Conservation (phyloP, 2,888 invertebrate genomes). For the Strigamia maritima region DNA sequence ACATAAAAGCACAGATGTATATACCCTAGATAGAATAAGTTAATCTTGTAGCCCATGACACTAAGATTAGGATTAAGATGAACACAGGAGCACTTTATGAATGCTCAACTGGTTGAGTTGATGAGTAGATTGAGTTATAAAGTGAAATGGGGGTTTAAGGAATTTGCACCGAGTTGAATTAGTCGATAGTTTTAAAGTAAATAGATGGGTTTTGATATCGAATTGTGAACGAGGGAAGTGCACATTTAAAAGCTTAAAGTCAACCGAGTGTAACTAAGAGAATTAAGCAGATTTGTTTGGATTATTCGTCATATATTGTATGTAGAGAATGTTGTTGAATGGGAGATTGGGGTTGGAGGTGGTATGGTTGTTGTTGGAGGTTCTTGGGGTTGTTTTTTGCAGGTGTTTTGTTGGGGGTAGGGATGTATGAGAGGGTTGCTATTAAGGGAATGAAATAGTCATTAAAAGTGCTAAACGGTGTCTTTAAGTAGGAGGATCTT, state of each 20-base stretch:
- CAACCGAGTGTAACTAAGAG: not conserved
- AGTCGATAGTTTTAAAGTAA: not conserved
- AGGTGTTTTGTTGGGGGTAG: too few species aligned
- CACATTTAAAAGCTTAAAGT: not conserved
- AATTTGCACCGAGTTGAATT: not conserved
- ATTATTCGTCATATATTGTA: not conserved
- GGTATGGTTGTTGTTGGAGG: too few species aligned
- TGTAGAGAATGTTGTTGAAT: not conserved
- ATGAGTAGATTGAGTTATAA: not conserved
- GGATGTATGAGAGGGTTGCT: not conserved
- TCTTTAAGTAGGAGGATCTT: conserved; percentile 15
- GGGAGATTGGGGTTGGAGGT: not conserved
- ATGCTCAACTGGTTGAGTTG: too few species aligned
- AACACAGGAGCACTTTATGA: too few species aligned
- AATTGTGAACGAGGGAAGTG: not conserved
- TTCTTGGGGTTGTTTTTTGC: too few species aligned
- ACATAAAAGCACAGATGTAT: too few species aligned
- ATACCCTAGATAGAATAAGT: too few species aligned
- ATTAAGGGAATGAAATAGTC: not conserved
- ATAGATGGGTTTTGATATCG: not conserved
- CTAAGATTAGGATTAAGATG: too few species aligned
- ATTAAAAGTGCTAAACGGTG: not conserved
- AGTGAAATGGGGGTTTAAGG: not conserved
- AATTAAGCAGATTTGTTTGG: conserved; percentile 19
- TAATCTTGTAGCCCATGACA: too few species aligned